Evolutionary conservation across 2,888 invertebrate species (phyloP), one percentile per base, ranked within the genome.

Genomic region (Phortica magna): DNA sequence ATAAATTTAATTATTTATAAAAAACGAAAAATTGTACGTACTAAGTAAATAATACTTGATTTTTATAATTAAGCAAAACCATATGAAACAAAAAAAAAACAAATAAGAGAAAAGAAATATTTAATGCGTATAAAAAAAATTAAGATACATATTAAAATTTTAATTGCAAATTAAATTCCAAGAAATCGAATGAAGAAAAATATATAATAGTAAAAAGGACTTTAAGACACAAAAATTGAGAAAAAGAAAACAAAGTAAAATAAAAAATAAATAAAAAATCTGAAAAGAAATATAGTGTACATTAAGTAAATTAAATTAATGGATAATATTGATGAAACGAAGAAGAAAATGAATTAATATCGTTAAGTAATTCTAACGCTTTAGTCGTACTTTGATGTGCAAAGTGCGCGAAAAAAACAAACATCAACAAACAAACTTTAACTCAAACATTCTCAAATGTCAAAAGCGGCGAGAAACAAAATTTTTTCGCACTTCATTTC

Each of bases 61-160:
- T 48, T 48, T 61, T 22, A 22, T 5, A 17, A 41, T n/a, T 57
- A 73, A 73, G 41, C 17, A 10, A 78, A 70, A 79, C 57, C n/a
- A 79, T 74, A 77, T 43, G 9, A 61, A 75, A 78, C 61, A 76
- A 76, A 74, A 68, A 61, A 68, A 41, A 61, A 59, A 57, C 31
- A 17, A 43, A 48, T 64, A 10, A 39, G 43, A 19, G 53, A 67
- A n/a, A 68, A 64, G 71, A 43, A 78, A 55, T 53, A 57, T 14
- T 57, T 57, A 72, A 55, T 57, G n/a, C 4, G 17, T 57, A 72
- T 12, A 72, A 41, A 72, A 72, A 67, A 87, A 78, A 73, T 77
- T 78, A 79, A 80, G 65, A 55, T 77, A 83, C 77, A 84, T 88
- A 55, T 77, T 77, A 76, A 83, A 78, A 84, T 88, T 86, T 84